These are phyloP conservation scores for Sigmodon hispidus DNA, from an alignment of 2,113 vertebrate species.

Conservation along the genomic window DNA sequence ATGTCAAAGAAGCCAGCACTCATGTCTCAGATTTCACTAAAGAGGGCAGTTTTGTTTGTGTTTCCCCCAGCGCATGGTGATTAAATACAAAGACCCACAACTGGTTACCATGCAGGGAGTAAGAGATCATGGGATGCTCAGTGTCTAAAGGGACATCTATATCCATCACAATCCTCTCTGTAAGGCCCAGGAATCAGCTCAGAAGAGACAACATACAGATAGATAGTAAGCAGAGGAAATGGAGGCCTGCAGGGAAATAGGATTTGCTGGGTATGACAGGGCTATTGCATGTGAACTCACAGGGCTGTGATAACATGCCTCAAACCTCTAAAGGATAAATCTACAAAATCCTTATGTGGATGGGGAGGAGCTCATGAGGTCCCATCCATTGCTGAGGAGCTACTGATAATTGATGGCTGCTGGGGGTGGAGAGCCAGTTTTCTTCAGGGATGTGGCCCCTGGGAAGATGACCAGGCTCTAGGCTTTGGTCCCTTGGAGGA, in stretches of 20 bases:
- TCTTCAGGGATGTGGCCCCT: not conserved
- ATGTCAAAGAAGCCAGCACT: not conserved
- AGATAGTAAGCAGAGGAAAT: not conserved
- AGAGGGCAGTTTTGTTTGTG: too few species aligned
- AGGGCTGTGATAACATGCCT: not conserved
- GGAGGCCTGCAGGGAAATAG: not conserved
- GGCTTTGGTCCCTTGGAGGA: too few species aligned
- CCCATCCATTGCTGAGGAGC: not conserved
- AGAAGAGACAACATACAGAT: not conserved
- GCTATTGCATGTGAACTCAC: not conserved
- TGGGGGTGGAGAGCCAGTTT: not conserved
- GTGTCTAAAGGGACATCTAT: not conserved
- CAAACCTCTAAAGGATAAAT: not conserved
- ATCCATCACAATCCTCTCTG: not conserved
- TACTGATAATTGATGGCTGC: not conserved
- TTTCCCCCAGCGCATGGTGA: not conserved
- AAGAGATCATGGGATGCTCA: not conserved
- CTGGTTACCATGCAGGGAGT: too few species aligned
- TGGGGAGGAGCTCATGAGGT: not conserved
- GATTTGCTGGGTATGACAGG: not conserved
- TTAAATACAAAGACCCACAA: not conserved
- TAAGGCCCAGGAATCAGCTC: not conserved
- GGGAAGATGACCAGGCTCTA: not conserved
- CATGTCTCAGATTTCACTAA: accelerated
- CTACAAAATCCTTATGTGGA: not conserved